Evolutionary conservation across 2,888 invertebrate genomes (phyloP), one percentile per base, ranked within the genome.

Genomic region (Piscicola geometra): DNA sequence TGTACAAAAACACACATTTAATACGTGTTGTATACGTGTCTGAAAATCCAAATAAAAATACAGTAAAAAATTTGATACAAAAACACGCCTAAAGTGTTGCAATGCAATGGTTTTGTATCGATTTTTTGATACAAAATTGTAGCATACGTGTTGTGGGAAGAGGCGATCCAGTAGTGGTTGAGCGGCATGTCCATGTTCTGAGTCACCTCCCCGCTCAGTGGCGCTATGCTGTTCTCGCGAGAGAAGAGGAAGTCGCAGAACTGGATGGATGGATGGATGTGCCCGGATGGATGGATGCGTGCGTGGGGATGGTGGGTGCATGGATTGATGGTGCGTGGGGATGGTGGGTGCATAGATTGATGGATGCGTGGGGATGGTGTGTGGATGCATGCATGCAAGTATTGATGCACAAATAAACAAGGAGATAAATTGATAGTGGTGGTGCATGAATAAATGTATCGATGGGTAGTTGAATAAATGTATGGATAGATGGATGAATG

Each of bases 91-190:
- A n/a, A n/a, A n/a, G n/a, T n/a, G n/a, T n/a, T n/a, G n/a, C n/a
- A n/a, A n/a, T n/a, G n/a, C n/a, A n/a, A n/a, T n/a, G n/a, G n/a
- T n/a, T n/a, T n/a, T n/a, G n/a, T n/a, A n/a, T n/a, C n/a, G n/a
- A n/a, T n/a, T n/a, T n/a, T n/a, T n/a, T n/a, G n/a, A n/a, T n/a
- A n/a, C n/a, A 47, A 47, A 47, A 47, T 47, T 15, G 9, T 21
- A 47, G 21, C 60, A 5, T 88, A 95, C 90, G 97, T 97, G 83
- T 97, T 97, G 83, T 97, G 97, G 0, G 96, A 96, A 0, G 96
- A 96, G 0, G 96, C 91, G 77, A 97, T 94, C 94, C 95, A 97
- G 86, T 97, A 97, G 86, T 93, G 90, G 0, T 92, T 89, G 76
- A 97, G 86, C 0, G 97, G 93, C 80, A 88, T 89, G 1, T 90